These are phyloP conservation scores for Pelochelys cantorii DNA, from an alignment of 2,797 vertebrate genomes.

Conservation along the genomic window DNA sequence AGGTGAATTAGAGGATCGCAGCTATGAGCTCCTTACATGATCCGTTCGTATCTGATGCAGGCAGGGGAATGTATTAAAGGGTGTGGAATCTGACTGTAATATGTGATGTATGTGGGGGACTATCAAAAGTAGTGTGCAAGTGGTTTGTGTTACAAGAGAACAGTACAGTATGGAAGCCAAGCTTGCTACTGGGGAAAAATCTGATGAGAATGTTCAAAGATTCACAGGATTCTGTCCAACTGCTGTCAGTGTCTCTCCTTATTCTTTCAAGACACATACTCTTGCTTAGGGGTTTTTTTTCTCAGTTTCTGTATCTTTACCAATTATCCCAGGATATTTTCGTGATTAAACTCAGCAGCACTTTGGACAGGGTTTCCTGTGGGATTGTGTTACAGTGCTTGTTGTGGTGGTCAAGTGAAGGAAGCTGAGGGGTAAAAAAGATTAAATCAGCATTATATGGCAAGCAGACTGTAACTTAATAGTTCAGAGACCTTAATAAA, in stretches of 20 bases:
- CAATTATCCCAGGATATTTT: slow-evolving; percentile 16
- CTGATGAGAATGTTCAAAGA: slow-evolving; percentile 35
- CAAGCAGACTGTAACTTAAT: slow-evolving; percentile 3
- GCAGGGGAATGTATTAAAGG: background rate
- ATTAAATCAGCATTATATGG: slow-evolving; percentile 5
- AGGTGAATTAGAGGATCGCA: slow-evolving; percentile 38
- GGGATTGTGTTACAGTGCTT: background rate
- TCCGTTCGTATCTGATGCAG: slow-evolving; percentile 21
- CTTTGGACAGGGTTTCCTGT: background rate
- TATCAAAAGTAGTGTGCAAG: slow-evolving; percentile 54
- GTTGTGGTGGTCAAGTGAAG: slow-evolving; percentile 30
- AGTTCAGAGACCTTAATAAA: slow-evolving; percentile 3
- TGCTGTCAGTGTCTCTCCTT: slow-evolving; percentile 58
- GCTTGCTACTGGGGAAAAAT: slow-evolving; percentile 1
- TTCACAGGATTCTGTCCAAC: slow-evolving; percentile 68
- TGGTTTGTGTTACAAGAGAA: slow-evolving; percentile 2
- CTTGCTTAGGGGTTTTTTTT: slow-evolving; percentile 61
- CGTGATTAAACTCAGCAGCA: background rate
- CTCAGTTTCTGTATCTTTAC: slow-evolving; percentile 49
- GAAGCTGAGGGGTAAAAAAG: background rate
- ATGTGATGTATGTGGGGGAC: slow-evolving; percentile 39
- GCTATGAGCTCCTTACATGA: background rate
- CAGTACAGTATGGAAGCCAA: background rate
- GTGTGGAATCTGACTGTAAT: slow-evolving; percentile 33
- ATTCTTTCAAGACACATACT: background rate